phyloP scores from a whole-genome alignment of 2,888 invertebrate genomes.

The Perizoma affinitatum region DNA sequence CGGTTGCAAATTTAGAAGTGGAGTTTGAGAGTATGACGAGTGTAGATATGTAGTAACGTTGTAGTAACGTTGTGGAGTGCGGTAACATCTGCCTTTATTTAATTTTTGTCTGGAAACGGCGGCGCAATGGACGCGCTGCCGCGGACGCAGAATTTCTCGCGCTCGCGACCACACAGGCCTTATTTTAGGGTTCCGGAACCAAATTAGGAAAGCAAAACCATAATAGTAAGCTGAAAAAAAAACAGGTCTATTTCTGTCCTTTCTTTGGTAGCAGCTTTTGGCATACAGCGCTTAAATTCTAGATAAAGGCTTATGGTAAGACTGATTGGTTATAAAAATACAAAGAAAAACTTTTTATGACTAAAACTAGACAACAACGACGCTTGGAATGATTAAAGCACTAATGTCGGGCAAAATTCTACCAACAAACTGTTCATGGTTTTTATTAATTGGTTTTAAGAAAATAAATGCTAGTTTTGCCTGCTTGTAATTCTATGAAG shows the following conservation, averaged over 20 bases:
- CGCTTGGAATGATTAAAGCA: no score
- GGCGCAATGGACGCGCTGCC: conserved; percentile 75
- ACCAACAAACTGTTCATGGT: no score
- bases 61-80: conserved; percentile 66
- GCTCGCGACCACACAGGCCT: conserved; percentile 40
- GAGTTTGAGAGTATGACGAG: conserved; percentile 34
- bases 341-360: no score
- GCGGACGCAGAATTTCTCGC: conserved; percentile 32
- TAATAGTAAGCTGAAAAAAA: no score
- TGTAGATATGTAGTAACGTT: conserved; percentile 48
- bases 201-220: no score
- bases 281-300: not conserved
- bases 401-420: no score
- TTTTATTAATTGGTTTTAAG: no score
- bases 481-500: no score
- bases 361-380: no score
- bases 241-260: not conserved
- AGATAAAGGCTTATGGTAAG: not conserved
- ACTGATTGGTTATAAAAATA: no score
- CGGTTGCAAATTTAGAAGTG: conserved; percentile 42
- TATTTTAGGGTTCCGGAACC: conserved; percentile 31
- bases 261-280: not conserved
- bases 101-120: conserved; percentile 79
- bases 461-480: no score
- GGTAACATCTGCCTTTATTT: conserved; percentile 84